Evolutionary conservation across 2,797 vertebrate species (phyloP), one percentile per base, ranked within the genome.

Genomic region (Sphenopsis melanotis): DNA sequence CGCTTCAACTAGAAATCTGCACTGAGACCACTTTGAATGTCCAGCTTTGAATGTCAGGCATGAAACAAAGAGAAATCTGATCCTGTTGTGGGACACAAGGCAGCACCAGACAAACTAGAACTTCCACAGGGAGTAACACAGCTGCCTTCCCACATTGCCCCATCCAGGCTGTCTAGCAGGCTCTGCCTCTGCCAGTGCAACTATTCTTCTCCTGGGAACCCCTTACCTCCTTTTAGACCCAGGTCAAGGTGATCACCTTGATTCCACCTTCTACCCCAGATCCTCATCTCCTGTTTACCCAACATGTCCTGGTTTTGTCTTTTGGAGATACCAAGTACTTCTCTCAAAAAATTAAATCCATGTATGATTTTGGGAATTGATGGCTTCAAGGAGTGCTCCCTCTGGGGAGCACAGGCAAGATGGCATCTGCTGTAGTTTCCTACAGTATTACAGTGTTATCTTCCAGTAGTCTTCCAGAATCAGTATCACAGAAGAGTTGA

Each of bases 301-400:
- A 0, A 5, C 29, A 12, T 1, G 1, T 50, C 39, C n/a, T 79
- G 7, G 1, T 91, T 72, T 60, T 47, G 12, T 63, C 15, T 84
- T 89, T 86, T 23, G 37, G 37, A 95, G 20, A 27, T 41, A 77
- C 53, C 6, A 71, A 64, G n/a, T 21, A 34, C 6, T 71, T 59
- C 8, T 83, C 39, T 85, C 52, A 77, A 75, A 83, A 93, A 49
- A 30, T 18, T 37, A 57, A 83, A 60, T 83, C 26, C 7, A 6
- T 1, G 0, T 30, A 34, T 30, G 21, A 34, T 59, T 85, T 68
- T 39, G 80, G 60, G 44, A 88, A 77, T 10, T 70, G 20, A 26
- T 86, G 19, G 42, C 10, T 91, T 83, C 68, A 88, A 70, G 27
- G 21, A 52, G 19, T 71, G n/a, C 22, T 78, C 23, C 27, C 17